Evolutionary conservation across 2,888 invertebrate species (phyloP).

Genomic region (Troides oblongomaculatus): DNA sequence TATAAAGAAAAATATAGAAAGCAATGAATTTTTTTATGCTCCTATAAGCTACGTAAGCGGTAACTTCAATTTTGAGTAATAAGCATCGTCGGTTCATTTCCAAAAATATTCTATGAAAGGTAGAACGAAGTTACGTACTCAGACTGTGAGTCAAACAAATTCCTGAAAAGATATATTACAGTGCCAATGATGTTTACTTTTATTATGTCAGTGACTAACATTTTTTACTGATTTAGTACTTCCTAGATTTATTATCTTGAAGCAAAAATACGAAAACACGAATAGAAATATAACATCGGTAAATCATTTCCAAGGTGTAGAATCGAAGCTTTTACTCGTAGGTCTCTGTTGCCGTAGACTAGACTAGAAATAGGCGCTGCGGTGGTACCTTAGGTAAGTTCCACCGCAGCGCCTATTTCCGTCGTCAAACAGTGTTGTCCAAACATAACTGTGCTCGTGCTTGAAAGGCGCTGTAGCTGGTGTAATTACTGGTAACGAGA

Average conservation of each 20-base stretch:
- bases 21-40: too few relatives aligned
- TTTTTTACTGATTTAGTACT: background rate
- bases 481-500: too few relatives aligned
- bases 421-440: too few relatives aligned
- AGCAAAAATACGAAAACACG: background rate
- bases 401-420: too few relatives aligned
- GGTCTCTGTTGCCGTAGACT: too few relatives aligned
- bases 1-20: too few relatives aligned
- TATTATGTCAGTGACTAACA: background rate
- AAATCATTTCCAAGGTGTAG: background rate
- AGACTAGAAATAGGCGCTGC: too few relatives aligned
- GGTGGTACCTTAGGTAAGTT: too few relatives aligned
- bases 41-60: background rate
- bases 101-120: constrained; percentile 27
- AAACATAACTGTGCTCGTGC: too few relatives aligned
- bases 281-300: background rate
- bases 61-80: constrained; percentile 1
- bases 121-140: constrained; percentile 20
- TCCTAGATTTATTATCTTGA: background rate
- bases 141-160: constrained; percentile 29
- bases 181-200: constrained; percentile 11
- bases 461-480: too few relatives aligned
- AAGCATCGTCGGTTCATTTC: constrained; percentile 25
- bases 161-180: constrained; percentile 16
- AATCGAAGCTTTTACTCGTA: too few relatives aligned